phyloP scores from a whole-genome alignment of 2,888 invertebrate genomes.

The Pachycephus smyrnensis region DNA sequence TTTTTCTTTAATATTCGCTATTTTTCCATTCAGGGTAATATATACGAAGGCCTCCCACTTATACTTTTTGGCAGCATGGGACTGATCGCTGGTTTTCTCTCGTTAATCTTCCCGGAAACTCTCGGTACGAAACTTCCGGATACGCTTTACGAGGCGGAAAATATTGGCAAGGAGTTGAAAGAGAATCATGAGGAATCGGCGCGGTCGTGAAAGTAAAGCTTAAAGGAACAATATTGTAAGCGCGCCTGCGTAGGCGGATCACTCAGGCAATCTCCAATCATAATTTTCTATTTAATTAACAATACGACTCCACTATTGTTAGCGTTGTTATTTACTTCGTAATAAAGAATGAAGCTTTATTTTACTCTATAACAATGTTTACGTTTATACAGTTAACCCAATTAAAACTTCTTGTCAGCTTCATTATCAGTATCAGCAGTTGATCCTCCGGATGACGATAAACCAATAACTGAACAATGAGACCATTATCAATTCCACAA shows the following conservation, averaged over 20 bases:
- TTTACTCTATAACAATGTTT: background rate
- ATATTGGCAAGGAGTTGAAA: conserved; percentile 55
- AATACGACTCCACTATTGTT: background rate
- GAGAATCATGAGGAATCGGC: background rate
- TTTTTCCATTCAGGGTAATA: conserved; percentile 44
- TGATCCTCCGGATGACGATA: background rate
- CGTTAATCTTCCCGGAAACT: conserved; percentile 79
- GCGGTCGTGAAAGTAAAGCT: background rate
- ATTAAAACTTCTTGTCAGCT: background rate
- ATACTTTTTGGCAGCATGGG: conserved; percentile 75
- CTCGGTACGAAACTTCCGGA: conserved; percentile 74
- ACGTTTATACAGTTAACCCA: background rate
- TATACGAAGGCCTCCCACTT: conserved; percentile 70
- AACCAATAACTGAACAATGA: background rate
- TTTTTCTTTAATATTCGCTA: background rate
- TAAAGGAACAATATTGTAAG: background rate
- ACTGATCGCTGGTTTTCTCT: conserved; percentile 72
- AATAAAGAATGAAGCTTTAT: background rate
- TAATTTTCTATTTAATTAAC: background rate
- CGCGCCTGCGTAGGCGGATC: background rate
- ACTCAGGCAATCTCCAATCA: background rate
- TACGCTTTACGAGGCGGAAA: conserved; percentile 77
- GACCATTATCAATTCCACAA: too few species aligned
- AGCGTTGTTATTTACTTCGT: background rate
- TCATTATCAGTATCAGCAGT: background rate